phyloP scores from a whole-genome alignment of 2,888 invertebrate genomes.

The Cynaeus angustus region DNA sequence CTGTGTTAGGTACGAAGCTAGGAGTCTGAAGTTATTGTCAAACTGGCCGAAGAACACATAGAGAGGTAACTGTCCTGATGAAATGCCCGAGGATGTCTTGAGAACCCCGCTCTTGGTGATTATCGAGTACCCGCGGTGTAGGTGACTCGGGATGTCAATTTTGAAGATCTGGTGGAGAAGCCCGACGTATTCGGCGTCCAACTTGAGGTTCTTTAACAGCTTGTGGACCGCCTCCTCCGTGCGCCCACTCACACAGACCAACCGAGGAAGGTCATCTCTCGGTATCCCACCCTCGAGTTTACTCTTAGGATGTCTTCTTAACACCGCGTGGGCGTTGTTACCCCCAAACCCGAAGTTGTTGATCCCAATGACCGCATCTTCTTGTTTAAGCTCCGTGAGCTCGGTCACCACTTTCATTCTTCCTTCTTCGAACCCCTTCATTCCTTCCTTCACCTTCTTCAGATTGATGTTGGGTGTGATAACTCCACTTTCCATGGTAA shows the following conservation, averaged over 20 bases:
- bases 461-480: constrained; percentile 76
- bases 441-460: constrained; percentile 68
- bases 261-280: constrained; percentile 63
- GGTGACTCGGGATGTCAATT: not conserved
- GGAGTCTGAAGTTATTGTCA: not conserved
- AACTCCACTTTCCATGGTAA: constrained; percentile 70
- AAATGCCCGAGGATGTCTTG: not conserved
- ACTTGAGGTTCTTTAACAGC: constrained; percentile 77
- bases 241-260: constrained; percentile 66
- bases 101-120: constrained; percentile 26
- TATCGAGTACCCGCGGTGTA: constrained; percentile 40
- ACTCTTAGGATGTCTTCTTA: constrained; percentile 55
- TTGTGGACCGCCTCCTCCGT: constrained; percentile 76
- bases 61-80: not conserved
- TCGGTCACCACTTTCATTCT: constrained; percentile 71
- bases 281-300: constrained; percentile 61
- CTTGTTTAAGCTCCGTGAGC: constrained; percentile 72
- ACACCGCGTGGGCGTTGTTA: constrained; percentile 72
- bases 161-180: constrained; percentile 55
- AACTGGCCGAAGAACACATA: constrained; percentile 12
- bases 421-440: constrained; percentile 36
- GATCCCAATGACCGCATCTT: constrained; percentile 69
- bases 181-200: constrained; percentile 52
- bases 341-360: constrained; percentile 86
- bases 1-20: constrained; percentile 71